Evolutionary conservation across 2,888 invertebrate genomes (phyloP).

Genomic region (Diogma glabrata): DNA sequence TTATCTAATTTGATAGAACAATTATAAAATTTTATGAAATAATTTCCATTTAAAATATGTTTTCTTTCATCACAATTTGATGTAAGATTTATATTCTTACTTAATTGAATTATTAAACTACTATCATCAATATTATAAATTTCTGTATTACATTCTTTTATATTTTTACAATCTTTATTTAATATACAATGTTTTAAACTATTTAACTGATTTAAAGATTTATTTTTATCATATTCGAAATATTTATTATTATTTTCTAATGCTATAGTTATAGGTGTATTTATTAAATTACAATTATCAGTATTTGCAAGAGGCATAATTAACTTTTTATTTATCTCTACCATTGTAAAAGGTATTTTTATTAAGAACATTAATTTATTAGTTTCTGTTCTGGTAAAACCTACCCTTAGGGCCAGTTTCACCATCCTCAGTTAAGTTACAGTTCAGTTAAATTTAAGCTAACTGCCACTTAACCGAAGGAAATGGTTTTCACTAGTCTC

Average conservation of each 20-base stretch:
- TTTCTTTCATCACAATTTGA: too few species aligned
- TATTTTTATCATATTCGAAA: background rate
- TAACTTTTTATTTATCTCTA: background rate
- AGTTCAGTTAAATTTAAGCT: too few species aligned
- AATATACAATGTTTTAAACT: constrained; percentile 2
- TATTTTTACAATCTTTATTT: background rate
- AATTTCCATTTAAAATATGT: too few species aligned
- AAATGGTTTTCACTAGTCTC: too few species aligned
- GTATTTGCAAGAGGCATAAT: background rate
- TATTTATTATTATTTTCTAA: background rate
- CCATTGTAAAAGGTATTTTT: background rate
- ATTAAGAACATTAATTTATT: constrained; percentile 4
- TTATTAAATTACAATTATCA: background rate
- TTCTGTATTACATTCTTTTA: background rate
- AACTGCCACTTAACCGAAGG: too few species aligned
- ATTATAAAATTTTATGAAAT: too few species aligned
- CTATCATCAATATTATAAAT: background rate
- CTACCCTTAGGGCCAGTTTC: too few species aligned
- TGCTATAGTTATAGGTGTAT: background rate
- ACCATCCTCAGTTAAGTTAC: too few species aligned
- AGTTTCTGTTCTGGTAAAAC: background rate
- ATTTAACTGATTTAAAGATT: background rate
- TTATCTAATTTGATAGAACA: too few species aligned
- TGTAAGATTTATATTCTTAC: too few species aligned
- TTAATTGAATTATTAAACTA: too few species aligned